Evolutionary conservation across 2,888 invertebrate species (phyloP), one percentile per base, ranked within the genome.

Genomic region (Macrophya alboannulata): DNA sequence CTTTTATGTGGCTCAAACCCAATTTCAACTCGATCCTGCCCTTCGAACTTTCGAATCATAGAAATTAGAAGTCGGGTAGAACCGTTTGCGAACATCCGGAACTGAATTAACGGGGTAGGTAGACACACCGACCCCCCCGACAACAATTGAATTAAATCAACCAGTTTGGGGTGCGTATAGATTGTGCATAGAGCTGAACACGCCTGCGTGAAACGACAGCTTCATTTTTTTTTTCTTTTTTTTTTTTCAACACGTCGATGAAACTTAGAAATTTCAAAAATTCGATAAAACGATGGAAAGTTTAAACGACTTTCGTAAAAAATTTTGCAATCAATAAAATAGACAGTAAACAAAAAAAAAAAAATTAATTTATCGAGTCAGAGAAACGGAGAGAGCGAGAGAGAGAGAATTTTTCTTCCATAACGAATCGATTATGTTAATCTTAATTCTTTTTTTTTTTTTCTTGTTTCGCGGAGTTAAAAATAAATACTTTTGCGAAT

Each of bases 351-450:
- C 31, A 37, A 31, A 31, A 8, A 59, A 5, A 6, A 59, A 59
- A 17, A 59, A 59, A 31, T n/a, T 55, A 55, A 55, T n/a, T 55
- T 8, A n/a, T 8, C 6, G 6, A 4, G n/a, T n/a, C n/a, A n/a
- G n/a, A n/a, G n/a, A n/a, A n/a, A n/a, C n/a, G n/a, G n/a, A n/a
- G n/a, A n/a, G n/a, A n/a, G n/a, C n/a, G n/a, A 55, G n/a, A n/a
- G 51, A 1, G 0, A 51, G n/a, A 1, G 51, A 6, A 1, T 5
- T 1, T 25, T 71, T 68, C 40, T 71, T 71, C 40, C 71, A 71
- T 31, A 40, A 71, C n/a, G 71, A 2, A 8, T 15, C 55, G 37
- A 79, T 79, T 79, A 79, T 79, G 79, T 31, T 79, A 79, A 79
- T 79, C 21, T 55, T 55, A 79, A 79, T 25, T 71, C 31, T 31